Conservation (phyloP, 1,140 invertebrate genomes). For the Nymphalis io region DNA sequence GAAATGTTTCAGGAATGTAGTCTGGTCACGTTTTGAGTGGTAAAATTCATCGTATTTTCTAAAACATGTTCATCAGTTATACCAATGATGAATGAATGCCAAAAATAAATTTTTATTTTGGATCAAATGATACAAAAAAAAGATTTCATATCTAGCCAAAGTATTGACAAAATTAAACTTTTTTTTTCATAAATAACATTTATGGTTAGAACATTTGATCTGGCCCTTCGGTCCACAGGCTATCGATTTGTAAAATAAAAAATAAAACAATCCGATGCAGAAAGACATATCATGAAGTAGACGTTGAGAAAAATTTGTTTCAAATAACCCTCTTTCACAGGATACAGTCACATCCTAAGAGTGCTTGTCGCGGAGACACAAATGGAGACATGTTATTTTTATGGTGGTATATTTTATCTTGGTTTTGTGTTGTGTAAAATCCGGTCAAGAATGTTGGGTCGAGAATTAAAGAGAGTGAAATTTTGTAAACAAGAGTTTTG, state of each 20-base stretch:
- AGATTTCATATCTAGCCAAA: too few relatives aligned
- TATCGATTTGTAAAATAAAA: neutral
- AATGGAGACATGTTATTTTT: conserved; percentile 25
- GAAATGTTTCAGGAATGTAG: neutral
- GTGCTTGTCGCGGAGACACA: conserved; percentile 24
- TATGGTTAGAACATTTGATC: too few relatives aligned
- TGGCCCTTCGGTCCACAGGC: too few relatives aligned
- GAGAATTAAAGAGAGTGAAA: conserved; percentile 8
- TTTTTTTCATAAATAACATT: too few relatives aligned
- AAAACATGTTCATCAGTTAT: too few relatives aligned
- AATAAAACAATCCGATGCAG: conserved; percentile 1
- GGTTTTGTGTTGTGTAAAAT: conserved; percentile 28
- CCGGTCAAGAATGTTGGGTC: conserved; percentile 24
- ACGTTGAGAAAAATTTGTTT: conserved; percentile 8
- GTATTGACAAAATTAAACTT: too few relatives aligned
- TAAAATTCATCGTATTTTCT: too few relatives aligned
- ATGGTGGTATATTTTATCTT: conserved; percentile 33
- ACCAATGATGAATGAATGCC: too few relatives aligned
- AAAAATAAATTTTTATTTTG: too few relatives aligned
- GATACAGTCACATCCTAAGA: conserved; percentile 18
- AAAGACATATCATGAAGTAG: neutral
- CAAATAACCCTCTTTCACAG: conserved; percentile 20
- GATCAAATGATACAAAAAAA: too few relatives aligned
- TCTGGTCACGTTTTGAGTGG: neutral
- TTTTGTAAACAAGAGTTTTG: neutral